Conservation (phyloP, 2,888 invertebrate genomes). For the Pristionchus exspectatus region DNA sequence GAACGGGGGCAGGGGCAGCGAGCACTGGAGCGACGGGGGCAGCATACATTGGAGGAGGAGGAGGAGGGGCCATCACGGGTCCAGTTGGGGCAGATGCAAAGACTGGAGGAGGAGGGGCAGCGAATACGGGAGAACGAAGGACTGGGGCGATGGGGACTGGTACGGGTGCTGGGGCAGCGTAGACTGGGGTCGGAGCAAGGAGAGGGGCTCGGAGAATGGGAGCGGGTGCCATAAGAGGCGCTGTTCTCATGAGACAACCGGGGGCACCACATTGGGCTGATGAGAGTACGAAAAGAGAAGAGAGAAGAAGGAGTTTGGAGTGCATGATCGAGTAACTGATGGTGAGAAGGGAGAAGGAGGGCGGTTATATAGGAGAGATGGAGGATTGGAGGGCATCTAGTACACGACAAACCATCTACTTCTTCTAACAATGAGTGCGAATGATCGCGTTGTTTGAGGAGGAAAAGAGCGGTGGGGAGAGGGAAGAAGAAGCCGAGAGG, state of each 20-base stretch:
- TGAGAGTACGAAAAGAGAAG: constrained; percentile 15
- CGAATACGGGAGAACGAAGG: not conserved
- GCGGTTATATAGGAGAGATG: not conserved
- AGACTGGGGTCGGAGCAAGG: not conserved
- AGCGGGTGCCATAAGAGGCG: not conserved
- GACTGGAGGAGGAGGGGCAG: constrained; percentile 24
- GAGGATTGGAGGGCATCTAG: not conserved
- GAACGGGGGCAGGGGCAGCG: not conserved
- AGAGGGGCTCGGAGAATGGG: constrained; percentile 31
- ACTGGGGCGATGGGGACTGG: not conserved
- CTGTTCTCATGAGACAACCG: not conserved
- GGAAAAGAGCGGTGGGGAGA: not conserved
- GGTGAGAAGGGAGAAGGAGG: not conserved
- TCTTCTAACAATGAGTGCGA: not conserved
- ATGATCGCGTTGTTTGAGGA: constrained; percentile 20
- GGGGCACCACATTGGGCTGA: constrained; percentile 36
- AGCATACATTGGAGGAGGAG: not conserved
- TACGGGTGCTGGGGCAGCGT: not conserved
- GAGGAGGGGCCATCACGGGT: not conserved
- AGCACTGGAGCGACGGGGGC: not conserved
- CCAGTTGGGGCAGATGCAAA: not conserved
- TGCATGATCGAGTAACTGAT: constrained; percentile 32
- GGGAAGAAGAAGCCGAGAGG: not conserved
- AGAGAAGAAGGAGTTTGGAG: constrained; percentile 31
- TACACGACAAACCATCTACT: constrained; percentile 28